phyloP scores from a whole-genome alignment of 2,888 invertebrate species.

The Odontomyia ornata region DNA sequence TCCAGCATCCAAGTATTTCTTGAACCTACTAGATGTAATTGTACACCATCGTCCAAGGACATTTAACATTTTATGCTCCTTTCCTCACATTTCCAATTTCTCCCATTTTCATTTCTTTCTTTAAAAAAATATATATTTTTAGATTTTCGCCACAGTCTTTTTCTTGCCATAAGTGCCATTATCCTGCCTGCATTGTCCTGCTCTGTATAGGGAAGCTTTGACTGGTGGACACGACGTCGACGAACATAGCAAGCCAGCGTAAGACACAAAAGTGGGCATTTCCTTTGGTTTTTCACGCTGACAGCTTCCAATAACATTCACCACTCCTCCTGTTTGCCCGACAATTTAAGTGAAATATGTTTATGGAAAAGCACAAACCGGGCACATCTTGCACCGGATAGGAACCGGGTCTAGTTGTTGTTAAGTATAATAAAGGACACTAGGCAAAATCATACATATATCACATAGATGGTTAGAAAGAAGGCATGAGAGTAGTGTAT shows the following conservation, averaged over 20 bases:
- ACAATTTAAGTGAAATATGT: conserved; percentile 29
- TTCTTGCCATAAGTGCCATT: conserved; percentile 1
- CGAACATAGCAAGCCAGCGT: background rate
- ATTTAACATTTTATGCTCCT: conserved; percentile 1
- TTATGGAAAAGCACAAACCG: conserved; percentile 5
- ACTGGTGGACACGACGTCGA: background rate
- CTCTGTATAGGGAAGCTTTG: background rate
- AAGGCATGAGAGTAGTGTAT: background rate
- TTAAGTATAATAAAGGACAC: conserved; percentile 36
- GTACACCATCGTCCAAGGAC: background rate
- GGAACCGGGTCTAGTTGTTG: background rate
- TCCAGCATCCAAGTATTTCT: background rate
- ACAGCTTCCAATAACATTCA: background rate
- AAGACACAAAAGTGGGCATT: background rate
- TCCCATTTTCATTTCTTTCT: background rate
- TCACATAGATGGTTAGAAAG: background rate
- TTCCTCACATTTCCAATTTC: background rate
- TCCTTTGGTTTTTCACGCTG: background rate
- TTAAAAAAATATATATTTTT: background rate
- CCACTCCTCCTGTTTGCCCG: background rate
- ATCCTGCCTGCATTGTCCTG: background rate
- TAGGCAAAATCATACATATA: conserved; percentile 25
- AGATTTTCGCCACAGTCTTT: background rate
- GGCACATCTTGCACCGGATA: conserved; percentile 25
- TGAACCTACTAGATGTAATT: background rate